Evolutionary conservation across 2,797 vertebrate species (phyloP), one percentile per base, ranked within the genome.

Genomic region (Sciaenops ocellatus): DNA sequence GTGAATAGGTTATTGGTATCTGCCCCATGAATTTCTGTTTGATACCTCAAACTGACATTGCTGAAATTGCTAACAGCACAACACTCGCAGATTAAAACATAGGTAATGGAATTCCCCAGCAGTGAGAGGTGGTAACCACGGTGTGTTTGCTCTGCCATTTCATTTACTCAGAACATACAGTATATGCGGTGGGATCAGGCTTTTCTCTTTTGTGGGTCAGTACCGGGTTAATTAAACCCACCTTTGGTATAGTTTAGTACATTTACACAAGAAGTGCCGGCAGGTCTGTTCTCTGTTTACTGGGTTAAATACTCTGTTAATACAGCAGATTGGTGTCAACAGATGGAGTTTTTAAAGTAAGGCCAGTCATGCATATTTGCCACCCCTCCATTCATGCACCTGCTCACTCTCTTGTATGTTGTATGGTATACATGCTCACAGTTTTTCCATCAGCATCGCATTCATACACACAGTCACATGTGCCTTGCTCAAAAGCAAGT

Each of bases 281-380:
- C 74, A 72, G 68, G 42, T 42, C 67, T 59, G 47, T 51, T 73
- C 69, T 70, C 20, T 34, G 46, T 66, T 48, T 38, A 24, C 11
- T 54, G 8, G 24, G 60, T 76, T 76, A 79, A 78, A 79, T 59
- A 50, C 59, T 64, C 52, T 64, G 61, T 67, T 76, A 69, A 76
- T 64, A 69, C 74, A 76, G 75, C 52, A 55, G 64, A 61, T 67
- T 68, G 41, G 51, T 52, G n/a, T 65, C 78, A 77, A 81, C 85
- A 87, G 85, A 86, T 91, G 85, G 83, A 55, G 56, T 73, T 73
- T 69, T 78, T 83, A 73, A 81, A 84, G 73, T 76, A 51, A 56
- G 42, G 61, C 54, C 63, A 80, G 56, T 85, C 74, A 84, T 87
- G 88, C 71, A 71, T 82, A 65, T 82, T 55, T 84, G 71, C 62